A percentile compares a stretch with the other conserved stretches of the same genome.
Conservation (phyloP, 2,888 invertebrate genomes). For the Zeuzera pyrina region DNA sequence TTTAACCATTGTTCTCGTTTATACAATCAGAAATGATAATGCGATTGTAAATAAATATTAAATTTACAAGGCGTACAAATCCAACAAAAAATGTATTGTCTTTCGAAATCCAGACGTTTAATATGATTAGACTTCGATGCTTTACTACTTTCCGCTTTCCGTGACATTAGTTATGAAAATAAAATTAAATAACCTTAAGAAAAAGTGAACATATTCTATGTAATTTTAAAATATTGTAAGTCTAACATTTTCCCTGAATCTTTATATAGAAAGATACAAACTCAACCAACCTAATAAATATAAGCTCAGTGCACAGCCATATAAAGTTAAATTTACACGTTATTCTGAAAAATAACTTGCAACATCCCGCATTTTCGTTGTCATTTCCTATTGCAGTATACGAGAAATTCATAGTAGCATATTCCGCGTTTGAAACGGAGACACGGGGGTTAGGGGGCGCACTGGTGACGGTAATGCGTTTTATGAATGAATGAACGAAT, state of each 20-base stretch:
- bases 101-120: too few relatives aligned
- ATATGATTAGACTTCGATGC: too few relatives aligned
- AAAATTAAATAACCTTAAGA: too few relatives aligned
- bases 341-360: slow-evolving; percentile 44
- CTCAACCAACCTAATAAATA: too few relatives aligned
- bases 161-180: too few relatives aligned
- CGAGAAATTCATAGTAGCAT: slow-evolving; percentile 43
- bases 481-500: slow-evolving; percentile 61
- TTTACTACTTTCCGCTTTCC: too few relatives aligned
- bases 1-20: slow-evolving; percentile 36
- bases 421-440: slow-evolving; percentile 45
- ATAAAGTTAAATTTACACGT: slow-evolving; percentile 40
- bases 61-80: not conserved
- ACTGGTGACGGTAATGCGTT: slow-evolving; percentile 53
- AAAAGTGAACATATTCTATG: too few relatives aligned
- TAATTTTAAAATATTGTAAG: too few relatives aligned
- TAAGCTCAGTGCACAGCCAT: slow-evolving; percentile 37
- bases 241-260: too few relatives aligned
- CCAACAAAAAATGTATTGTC: not conserved
- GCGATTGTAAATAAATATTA: slow-evolving; percentile 7
- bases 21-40: slow-evolving; percentile 19
- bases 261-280: too few relatives aligned
- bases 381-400: slow-evolving; percentile 46
- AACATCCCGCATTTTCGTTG: slow-evolving; percentile 52
- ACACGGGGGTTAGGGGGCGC: slow-evolving; percentile 37